Base-by-base conservation (phyloP, 2,797 vertebrate genomes). In the Telmatherina bonti region DNA sequence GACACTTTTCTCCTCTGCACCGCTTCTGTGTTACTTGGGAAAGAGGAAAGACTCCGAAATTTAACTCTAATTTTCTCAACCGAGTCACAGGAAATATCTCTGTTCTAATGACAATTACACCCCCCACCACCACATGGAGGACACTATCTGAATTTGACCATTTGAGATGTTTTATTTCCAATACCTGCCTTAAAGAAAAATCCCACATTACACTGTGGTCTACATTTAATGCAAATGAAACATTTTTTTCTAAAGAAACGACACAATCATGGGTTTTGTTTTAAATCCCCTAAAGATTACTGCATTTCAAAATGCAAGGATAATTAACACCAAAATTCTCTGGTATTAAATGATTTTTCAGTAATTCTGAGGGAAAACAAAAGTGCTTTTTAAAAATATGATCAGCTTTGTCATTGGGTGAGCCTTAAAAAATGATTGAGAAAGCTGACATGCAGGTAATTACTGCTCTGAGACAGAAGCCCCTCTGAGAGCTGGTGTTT, bases 1-100 rank as follows among this genome's bases (percentile, higher is more conserved):
- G 15, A 74, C 79, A 76, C 45, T 22, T 75, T 53, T 47, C 53
- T 62, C 30, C 62, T 67, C 57, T 62, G 26, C 2, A 16, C 54
- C 0, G 6, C 38, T 38, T 78, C 62, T 7, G 62, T 0, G 18
- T 69, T 74, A 53, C 65, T 64, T 67, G 41, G 76, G 15, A 49
- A 11, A 5, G 33, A 30, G 31, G 66, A n/a, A 73, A 43, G 36
- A 62, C 55, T 57, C 49, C 2, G 36, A 31, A 45, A 64, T 65
- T 66, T 60, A 22, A 26, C 1, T 26, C 26, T 33, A 18, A 60
- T 52, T 43, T 7, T n/a, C n/a, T n/a, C n/a, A n/a, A 27, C 26
- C 2, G 7, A 27, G 51, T 29, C 51, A 53, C 15, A 53, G 16
- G 6, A 52, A 27, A 27, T 27, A 27, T 26, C 6, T 15, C 15